These are phyloP conservation scores for Gallinago solitaria DNA, from an alignment of 2,797 vertebrate genomes.

Conservation along the genomic window DNA sequence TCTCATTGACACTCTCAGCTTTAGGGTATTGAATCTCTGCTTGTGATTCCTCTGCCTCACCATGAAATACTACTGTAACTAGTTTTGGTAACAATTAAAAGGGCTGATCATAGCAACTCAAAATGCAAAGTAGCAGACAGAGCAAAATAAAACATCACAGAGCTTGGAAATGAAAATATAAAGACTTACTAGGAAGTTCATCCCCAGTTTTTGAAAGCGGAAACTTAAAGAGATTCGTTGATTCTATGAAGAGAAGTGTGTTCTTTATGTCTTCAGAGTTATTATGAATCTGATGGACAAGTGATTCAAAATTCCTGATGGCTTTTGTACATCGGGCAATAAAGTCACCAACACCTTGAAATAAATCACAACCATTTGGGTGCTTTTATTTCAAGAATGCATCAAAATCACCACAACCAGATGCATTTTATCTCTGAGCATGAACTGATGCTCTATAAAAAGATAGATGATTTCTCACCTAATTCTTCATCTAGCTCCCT, in stretches of 20 bases:
- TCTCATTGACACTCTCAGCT: background rate
- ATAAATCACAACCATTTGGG: background rate
- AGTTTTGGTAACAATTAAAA: background rate
- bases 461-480: background rate
- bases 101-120: background rate
- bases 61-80: background rate
- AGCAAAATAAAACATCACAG: background rate
- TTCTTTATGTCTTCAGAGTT: slow-evolving; percentile 83
- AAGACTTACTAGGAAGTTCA: slow-evolving; percentile 82
- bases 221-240: slow-evolving; percentile 86
- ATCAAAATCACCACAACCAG: background rate
- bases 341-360: slow-evolving; percentile 86
- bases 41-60: background rate
- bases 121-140: background rate
- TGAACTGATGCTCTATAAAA: background rate
- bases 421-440: background rate
- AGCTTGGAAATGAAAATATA: background rate
- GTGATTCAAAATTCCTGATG: slow-evolving; percentile 85
- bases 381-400: background rate
- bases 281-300: slow-evolving; percentile 86
- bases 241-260: slow-evolving; percentile 82
- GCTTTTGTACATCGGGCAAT: slow-evolving; percentile 78
- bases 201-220: slow-evolving; percentile 64
- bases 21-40: background rate
- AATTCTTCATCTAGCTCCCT: background rate